A percentile compares a stretch with the other conserved stretches of the same genome.
phyloP scores from a whole-genome alignment of 2,797 vertebrate genomes.

The Chrysolophus pictus region DNA sequence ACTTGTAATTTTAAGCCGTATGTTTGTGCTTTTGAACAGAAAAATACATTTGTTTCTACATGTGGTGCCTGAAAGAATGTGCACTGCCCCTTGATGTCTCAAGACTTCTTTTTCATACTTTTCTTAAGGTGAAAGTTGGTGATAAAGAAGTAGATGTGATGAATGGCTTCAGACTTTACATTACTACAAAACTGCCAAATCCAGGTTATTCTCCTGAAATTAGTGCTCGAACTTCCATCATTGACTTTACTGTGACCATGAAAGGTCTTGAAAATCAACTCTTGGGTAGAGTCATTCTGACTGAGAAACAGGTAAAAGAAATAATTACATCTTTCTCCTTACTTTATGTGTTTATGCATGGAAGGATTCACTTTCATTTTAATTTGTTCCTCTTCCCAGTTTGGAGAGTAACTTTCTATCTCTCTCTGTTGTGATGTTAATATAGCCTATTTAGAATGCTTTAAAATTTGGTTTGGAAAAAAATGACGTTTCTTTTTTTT shows the following conservation, averaged over 20 bases:
- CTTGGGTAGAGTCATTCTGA: slow-evolving; percentile 93
- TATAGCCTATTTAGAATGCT: neutral
- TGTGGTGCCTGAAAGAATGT: neutral
- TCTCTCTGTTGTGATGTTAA: neutral
- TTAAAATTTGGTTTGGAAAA: neutral
- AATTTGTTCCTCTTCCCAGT: neutral
- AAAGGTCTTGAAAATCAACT: slow-evolving; percentile 95
- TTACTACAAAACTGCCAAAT: slow-evolving; percentile 94
- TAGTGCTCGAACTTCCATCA: slow-evolving; percentile 92
- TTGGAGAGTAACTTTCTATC: neutral
- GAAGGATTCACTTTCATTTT: neutral
- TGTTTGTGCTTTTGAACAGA: neutral
- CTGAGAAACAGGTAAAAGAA: slow-evolving; percentile 90
- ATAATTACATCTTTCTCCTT: neutral
- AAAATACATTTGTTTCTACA: neutral
- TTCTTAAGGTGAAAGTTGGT: slow-evolving; percentile 91
- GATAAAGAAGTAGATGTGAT: slow-evolving; percentile 96
- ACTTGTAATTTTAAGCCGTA: neutral
- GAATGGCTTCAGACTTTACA: slow-evolving; percentile 91
- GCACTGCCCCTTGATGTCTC: neutral
- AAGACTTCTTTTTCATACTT: neutral
- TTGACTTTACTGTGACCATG: slow-evolving; percentile 98
- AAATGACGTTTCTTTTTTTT: neutral
- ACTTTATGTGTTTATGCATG: neutral
- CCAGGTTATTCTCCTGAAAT: slow-evolving; percentile 95